phyloP scores from a whole-genome alignment of 2,888 invertebrate species.

The Drosophila pegasa region DNA sequence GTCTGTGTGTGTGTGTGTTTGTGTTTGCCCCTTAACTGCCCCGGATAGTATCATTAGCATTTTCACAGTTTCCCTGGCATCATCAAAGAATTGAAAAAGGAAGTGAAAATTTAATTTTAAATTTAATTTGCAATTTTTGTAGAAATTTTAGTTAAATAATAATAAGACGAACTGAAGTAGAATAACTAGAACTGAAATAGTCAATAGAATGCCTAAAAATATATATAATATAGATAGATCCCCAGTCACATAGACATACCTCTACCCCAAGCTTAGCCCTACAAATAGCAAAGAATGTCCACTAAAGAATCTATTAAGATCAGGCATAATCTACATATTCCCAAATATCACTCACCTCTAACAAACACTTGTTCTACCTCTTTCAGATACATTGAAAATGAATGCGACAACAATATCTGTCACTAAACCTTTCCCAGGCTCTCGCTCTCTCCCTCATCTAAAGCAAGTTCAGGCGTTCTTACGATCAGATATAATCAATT shows the following conservation, averaged over 20 bases:
- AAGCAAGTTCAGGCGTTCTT: no score
- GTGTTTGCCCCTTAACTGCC: slow-evolving; percentile 48
- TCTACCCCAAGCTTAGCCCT: no score
- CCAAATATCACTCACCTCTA: not conserved
- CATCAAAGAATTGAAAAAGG: slow-evolving; percentile 24
- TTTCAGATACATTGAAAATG: not conserved
- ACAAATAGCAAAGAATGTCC: no score
- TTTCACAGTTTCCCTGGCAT: slow-evolving; percentile 40
- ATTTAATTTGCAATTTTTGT: not conserved
- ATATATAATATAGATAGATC: no score
- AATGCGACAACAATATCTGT: not conserved
- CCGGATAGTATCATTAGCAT: slow-evolving; percentile 70
- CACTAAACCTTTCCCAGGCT: not conserved
- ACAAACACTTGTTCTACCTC: not conserved
- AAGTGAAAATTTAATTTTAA: slow-evolving; percentile 40
- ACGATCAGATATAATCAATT: no score
- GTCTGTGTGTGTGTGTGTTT: slow-evolving; percentile 15
- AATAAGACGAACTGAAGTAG: not conserved
- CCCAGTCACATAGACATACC: no score
- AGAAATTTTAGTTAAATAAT: not conserved
- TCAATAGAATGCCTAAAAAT: no score
- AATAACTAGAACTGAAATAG: not conserved
- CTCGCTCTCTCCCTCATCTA: no score
- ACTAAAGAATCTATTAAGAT: no score
- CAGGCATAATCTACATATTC: not conserved